Conservation (phyloP, 2,113 vertebrate species). For the Cynoglossus semilaevis region DNA sequence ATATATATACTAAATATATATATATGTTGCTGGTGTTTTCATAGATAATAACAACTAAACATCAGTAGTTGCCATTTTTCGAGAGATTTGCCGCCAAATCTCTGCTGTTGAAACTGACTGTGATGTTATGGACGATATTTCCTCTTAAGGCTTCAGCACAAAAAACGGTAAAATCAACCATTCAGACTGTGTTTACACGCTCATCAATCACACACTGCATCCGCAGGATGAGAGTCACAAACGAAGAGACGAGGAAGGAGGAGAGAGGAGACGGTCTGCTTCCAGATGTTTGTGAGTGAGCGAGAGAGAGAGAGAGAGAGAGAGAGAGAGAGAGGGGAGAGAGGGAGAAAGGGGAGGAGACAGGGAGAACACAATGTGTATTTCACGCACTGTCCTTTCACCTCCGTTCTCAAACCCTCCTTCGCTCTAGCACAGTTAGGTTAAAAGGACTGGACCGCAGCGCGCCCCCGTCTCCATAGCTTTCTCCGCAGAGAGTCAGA, state of each 20-base stretch:
- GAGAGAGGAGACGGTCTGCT: slow-evolving; percentile 20
- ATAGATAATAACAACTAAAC: neutral
- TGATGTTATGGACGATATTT: neutral
- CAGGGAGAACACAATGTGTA: neutral
- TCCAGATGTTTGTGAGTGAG: slow-evolving; percentile 8
- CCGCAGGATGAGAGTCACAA: slow-evolving; percentile 18
- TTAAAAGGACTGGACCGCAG: slow-evolving; percentile 40
- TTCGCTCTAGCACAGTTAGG: slow-evolving; percentile 17
- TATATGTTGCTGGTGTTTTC: no score
- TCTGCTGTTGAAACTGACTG: no score
- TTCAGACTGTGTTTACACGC: neutral
- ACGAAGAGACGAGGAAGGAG: slow-evolving; percentile 1
- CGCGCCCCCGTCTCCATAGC: slow-evolving; percentile 22
- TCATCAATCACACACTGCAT: slow-evolving; percentile 49
- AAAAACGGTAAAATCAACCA: slow-evolving; percentile 8
- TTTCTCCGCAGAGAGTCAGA: slow-evolving; percentile 15
- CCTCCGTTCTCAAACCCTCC: neutral
- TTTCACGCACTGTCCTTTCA: no score
- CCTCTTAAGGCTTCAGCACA: neutral
- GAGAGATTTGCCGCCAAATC: no score
- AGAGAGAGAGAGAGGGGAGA: slow-evolving; percentile 9
- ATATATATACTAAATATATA: no score
- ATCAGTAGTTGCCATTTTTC: neutral
- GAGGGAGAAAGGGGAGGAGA: slow-evolving; percentile 18
- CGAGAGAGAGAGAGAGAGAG: slow-evolving; percentile 14